Percentiles rank a stretch among this genome's conserved stretches.
These are phyloP conservation scores for Pachycephala philippinensis DNA, from an alignment of 2,113 vertebrate species.

Conservation along the genomic window DNA sequence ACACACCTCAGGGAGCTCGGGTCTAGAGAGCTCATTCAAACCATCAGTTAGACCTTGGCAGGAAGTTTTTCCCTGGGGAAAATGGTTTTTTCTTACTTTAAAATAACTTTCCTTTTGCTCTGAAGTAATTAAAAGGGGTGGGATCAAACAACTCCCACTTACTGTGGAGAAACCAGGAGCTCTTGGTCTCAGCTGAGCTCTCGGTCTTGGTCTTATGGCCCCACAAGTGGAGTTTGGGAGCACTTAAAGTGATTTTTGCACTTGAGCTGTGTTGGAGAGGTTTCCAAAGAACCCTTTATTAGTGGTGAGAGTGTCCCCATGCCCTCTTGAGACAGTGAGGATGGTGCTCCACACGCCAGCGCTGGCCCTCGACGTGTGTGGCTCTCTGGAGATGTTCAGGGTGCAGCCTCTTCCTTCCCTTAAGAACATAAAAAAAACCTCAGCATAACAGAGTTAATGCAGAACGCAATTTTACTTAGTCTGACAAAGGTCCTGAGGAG, in stretches of 20 bases:
- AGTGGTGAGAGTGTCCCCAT: background rate
- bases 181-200: background rate
- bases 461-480: too few relatives aligned
- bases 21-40: background rate
- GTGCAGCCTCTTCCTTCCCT: background rate
- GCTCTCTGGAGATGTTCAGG: fast-evolving
- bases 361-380: fast-evolving
- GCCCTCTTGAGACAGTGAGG: background rate
- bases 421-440: fast-evolving
- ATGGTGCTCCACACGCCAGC: fast-evolving
- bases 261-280: background rate
- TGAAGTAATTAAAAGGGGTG: background rate
- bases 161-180: fast-evolving
- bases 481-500: background rate
- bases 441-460: background rate
- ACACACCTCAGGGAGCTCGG: fast-evolving
- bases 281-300: background rate
- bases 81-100: background rate
- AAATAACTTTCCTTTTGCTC: background rate
- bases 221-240: fast-evolving
- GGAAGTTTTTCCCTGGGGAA: background rate
- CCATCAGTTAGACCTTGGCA: background rate
- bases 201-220: too few relatives aligned
- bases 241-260: background rate
- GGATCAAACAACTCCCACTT: fast-evolving